phyloP scores from a whole-genome alignment of 2,113 vertebrate species.

The Cathartes aura region DNA sequence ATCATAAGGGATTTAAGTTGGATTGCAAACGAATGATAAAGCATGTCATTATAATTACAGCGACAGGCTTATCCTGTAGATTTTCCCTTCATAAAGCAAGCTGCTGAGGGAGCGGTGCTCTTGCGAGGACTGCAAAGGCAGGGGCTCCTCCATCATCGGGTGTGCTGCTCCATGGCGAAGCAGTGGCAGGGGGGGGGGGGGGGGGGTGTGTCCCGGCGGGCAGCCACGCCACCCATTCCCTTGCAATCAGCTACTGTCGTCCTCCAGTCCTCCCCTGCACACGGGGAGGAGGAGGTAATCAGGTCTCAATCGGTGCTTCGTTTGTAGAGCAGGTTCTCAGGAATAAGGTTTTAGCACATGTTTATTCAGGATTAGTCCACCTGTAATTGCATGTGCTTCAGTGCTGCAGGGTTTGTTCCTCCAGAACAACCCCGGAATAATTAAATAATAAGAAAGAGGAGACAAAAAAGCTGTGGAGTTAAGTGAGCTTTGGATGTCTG shows the following conservation, averaged over 20 bases:
- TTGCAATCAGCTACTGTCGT: rapidly evolving
- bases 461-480: neutral
- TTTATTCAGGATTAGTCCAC: neutral
- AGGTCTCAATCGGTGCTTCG: rapidly evolving
- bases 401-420: neutral
- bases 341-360: neutral
- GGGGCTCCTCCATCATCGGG: neutral
- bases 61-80: neutral
- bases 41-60: neutral
- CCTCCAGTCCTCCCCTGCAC: rapidly evolving
- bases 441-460: neutral
- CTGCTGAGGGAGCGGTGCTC: neutral
- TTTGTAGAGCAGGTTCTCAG: neutral
- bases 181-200: neutral
- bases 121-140: rapidly evolving
- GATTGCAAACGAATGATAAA: neutral
- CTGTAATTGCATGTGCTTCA: neutral
- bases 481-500: neutral
- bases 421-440: neutral
- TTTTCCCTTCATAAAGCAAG: neutral
- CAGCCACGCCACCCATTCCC: rapidly evolving
- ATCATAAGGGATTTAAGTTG: neutral
- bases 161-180: rapidly evolving
- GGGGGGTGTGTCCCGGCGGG: no score
- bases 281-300: rapidly evolving